Conservation (phyloP, 2,113 vertebrate species). For the Anguilla japonica region DNA sequence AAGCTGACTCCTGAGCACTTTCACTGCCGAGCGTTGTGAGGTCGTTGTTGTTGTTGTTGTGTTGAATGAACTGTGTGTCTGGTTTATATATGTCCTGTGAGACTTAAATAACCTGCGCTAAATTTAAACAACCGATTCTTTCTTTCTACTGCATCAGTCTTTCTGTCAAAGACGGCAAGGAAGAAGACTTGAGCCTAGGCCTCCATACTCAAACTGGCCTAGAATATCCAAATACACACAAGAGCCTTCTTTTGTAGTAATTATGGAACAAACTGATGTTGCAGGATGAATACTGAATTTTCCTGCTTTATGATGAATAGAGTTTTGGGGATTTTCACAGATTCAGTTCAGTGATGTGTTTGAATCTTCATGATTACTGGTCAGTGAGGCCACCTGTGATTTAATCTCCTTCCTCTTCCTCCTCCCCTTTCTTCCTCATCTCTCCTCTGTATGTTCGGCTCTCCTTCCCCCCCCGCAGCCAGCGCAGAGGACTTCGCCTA, state of each 20-base stretch:
- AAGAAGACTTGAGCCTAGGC: not conserved
- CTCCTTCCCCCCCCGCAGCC: slow-evolving; percentile 54
- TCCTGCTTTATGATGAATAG: not conserved
- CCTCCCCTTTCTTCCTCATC: not conserved
- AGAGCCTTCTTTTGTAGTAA: no score
- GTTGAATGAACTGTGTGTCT: no score
- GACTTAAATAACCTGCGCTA: no score
- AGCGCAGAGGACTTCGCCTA: slow-evolving; percentile 87
- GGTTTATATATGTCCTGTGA: no score
- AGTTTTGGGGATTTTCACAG: not conserved
- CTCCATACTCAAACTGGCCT: no score
- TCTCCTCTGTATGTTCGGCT: not conserved
- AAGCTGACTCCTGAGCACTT: not conserved
- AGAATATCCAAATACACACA: no score
- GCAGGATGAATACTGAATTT: no score
- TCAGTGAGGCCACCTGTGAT: not conserved
- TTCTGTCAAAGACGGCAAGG: not conserved
- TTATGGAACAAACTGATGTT: no score
- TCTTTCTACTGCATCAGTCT: not conserved
- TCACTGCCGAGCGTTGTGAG: not conserved
- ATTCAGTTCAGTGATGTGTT: not conserved
- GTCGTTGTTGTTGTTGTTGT: no score
- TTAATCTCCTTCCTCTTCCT: not conserved
- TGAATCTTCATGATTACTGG: not conserved
- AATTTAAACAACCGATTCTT: no score